Percentiles rank a stretch among this genome's conserved stretches.
These are phyloP conservation scores for Sylvilagus floridanus DNA, from an alignment of 2,797 vertebrate genomes.

Conservation along the genomic window DNA sequence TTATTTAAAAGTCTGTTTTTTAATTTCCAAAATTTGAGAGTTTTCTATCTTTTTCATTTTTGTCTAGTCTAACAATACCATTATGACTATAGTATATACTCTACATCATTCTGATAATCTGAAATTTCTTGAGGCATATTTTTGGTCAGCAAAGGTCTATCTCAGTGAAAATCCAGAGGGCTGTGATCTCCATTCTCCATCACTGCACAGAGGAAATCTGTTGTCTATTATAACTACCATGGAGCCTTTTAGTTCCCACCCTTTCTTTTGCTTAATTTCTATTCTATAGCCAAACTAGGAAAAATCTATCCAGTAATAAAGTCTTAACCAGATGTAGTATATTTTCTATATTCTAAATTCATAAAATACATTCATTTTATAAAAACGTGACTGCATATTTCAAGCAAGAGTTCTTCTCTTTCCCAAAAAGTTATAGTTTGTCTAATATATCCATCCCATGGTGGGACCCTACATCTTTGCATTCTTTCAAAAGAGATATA, in stretches of 20 bases:
- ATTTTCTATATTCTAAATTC: conserved; percentile 4
- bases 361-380: background rate
- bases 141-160: background rate
- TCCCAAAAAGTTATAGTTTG: background rate
- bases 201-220: background rate
- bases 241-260: background rate
- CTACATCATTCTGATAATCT: background rate
- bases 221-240: background rate
- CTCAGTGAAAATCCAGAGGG: background rate
- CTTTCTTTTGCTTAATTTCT: conserved; percentile 14
- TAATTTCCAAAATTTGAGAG: background rate
- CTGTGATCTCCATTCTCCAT: background rate
- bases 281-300: background rate
- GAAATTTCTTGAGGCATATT: background rate
- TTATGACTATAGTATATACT: background rate
- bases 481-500: background rate
- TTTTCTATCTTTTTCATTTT: conserved; percentile 6
- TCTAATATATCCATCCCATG: background rate
- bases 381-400: background rate
- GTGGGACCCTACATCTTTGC: background rate
- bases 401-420: background rate
- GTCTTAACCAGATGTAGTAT: background rate
- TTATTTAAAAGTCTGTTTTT: background rate
- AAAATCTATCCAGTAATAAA: background rate
- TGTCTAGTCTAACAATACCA: background rate